phyloP scores from a whole-genome alignment of 2,113 vertebrate species.

The Myodes glareolus region DNA sequence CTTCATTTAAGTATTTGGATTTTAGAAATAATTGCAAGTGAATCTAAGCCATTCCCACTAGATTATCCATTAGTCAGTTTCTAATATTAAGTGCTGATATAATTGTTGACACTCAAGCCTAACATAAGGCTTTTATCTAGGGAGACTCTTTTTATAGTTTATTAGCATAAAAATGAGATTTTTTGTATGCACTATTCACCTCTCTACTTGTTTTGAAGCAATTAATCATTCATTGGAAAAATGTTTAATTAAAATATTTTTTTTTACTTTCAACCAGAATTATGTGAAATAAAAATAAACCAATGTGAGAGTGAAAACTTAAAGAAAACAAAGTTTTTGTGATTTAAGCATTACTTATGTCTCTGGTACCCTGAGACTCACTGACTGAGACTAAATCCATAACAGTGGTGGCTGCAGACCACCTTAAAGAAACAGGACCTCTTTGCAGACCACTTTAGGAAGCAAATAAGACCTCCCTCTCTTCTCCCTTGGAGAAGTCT shows the following conservation, averaged over 20 bases:
- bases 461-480: not conserved
- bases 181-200: slow-evolving; percentile 29
- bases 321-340: slow-evolving; percentile 19
- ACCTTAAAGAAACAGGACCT: not conserved
- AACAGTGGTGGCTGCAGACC: not conserved
- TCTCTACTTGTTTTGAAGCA: slow-evolving; percentile 22
- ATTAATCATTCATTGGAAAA: slow-evolving; percentile 17
- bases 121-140: not conserved
- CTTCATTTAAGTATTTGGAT: not conserved
- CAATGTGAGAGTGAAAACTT: not conserved
- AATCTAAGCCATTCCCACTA: not conserved
- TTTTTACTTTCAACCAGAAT: slow-evolving; percentile 28
- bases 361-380: not conserved
- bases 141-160: not conserved
- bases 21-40: slow-evolving; percentile 19
- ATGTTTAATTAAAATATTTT: slow-evolving; percentile 60
- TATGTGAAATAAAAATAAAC: slow-evolving; percentile 43
- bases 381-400: not conserved
- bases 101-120: slow-evolving; percentile 42
- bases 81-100: slow-evolving; percentile 40
- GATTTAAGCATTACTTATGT: not conserved
- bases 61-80: slow-evolving; percentile 29
- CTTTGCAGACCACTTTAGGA: not conserved
- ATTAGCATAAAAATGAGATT: slow-evolving; percentile 8
- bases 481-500: not conserved